Base-by-base conservation (phyloP, 2,888 invertebrate species). In the Mactromeris polynyma region DNA sequence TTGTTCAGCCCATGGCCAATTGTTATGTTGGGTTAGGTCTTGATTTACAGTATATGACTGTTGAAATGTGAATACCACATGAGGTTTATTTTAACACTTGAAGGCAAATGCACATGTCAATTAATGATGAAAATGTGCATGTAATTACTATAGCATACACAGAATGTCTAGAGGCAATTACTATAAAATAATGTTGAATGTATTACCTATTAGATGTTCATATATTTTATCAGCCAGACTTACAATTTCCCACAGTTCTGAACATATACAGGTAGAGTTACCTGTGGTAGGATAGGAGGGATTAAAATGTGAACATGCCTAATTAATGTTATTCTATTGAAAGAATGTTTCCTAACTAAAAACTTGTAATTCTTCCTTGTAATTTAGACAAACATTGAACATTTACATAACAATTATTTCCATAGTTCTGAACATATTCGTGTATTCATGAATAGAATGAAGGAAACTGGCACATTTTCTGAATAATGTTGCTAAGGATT, bases 141-240 rank as follows among this genome's bases (percentile, higher is more conserved):
- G 78, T 84, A 84, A 77, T 84, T 84, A 78, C 33, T 73, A 77
- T 46, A 77, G 51, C 84, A 84, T 33, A 84, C 36, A 79, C 78
- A 77, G 78, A 77, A 78, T 77, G 78, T 84, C 51, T 77, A 51
- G 31, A 69, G 73, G 73, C 36, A 73, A 73, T 73, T 73, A 73
- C 36, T 73, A 73, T 73, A 73, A 73, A 73, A 73, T 73, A 36
- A 73, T 33, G 14, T 6, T 73, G 31, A 73, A 73, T 36, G 73
- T 64, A 64, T 64, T 64, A 64, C 58, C 58, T 64, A 64, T 64
- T 64, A 64, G 58, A 64, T 26, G 58, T 64, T 64, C n/a, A 64
- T n/a, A 26, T 64, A 64, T 64, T 64, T 64, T 64, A 64, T 64
- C 26, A 9, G 9, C 9, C 9, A 64, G 58, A 4, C 58, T 64